A percentile compares a stretch with the other conserved stretches of the same genome.
These are phyloP conservation scores for Nesoenas mayeri DNA, from an alignment of 2,113 vertebrate genomes.

Conservation along the genomic window DNA sequence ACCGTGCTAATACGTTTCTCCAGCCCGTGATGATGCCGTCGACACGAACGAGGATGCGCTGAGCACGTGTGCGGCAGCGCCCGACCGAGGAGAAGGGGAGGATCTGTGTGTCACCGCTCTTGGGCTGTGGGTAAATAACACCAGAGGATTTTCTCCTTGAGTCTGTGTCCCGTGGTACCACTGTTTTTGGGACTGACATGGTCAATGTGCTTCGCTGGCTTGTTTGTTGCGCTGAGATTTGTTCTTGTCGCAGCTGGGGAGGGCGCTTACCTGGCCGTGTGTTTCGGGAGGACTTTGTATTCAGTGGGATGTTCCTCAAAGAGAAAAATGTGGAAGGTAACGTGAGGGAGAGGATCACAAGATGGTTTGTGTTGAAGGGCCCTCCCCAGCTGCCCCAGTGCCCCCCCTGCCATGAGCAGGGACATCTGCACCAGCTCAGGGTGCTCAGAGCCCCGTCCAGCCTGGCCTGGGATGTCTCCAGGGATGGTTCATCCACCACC, in stretches of 20 bases:
- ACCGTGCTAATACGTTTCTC: rapidly evolving
- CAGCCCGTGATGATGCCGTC: rapidly evolving
- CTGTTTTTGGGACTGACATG: neutral
- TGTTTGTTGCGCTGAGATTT: rapidly evolving
- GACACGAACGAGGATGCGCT: rapidly evolving
- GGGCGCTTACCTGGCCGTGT: neutral
- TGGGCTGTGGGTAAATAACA: rapidly evolving
- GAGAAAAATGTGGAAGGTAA: neutral
- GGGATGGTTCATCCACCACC: too few species aligned
- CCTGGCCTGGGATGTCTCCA: too few species aligned
- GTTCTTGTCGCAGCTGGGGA: neutral
- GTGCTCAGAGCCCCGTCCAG: too few species aligned
- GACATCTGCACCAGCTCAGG: too few species aligned
- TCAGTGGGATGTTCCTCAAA: rapidly evolving
- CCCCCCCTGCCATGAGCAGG: too few species aligned
- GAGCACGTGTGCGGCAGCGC: rapidly evolving
- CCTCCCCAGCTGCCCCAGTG: too few species aligned
- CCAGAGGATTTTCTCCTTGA: neutral
- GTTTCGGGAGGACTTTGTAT: rapidly evolving
- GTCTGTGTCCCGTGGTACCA: neutral
- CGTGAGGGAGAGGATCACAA: too few species aligned
- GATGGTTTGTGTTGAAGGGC: too few species aligned
- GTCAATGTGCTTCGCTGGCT: neutral
- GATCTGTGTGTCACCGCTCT: neutral
- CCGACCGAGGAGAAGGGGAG: rapidly evolving